Evolutionary conservation across 2,797 vertebrate species (phyloP), one percentile per base, ranked within the genome.

Genomic region (Neosilurus hyrtlii): DNA sequence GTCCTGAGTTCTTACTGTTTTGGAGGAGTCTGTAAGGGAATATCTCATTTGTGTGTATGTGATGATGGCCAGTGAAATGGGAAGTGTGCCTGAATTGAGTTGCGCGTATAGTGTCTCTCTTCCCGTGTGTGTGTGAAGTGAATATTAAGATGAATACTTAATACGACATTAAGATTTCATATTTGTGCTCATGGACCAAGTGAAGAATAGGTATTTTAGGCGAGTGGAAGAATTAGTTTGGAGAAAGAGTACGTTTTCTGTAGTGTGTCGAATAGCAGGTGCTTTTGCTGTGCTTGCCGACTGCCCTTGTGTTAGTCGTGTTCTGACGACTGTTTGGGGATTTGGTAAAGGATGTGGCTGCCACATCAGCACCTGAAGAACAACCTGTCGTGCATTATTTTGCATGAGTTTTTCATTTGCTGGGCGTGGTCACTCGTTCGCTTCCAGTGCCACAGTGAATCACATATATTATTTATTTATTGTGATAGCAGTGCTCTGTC

Each of bases 91-190:
- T 30, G 30, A 30, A 30, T 30, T 30, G 30, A 30, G 30, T 30
- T 30, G 30, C n/a, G n/a, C n/a, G n/a, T n/a, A n/a, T n/a, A n/a
- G n/a, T 30, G 30, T 30, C 30, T 30, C 30, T 30, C 30, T 30
- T 30, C 30, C 30, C 30, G 30, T 30, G 30, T 56, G 12, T 30
- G 24, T 35, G 57, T 4, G 52, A 30, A 9, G 30, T 18, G 35
- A 83, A 37, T 56, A 76, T 75, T 22, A 30, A 82, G 22, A 66
- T 30, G 30, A 2, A 30, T 30, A 30, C 30, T 30, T 70, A 78
- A 62, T 70, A n/a, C 56, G 15, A 54, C 37, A 3, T 77, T 30
- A 61, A 62, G 30, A 30, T 30, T 22, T 16, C 2, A 7, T 70
- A 43, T 83, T 37, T 70, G 37, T 20, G 52, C 52, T 35, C 43